Evolutionary conservation across 2,797 vertebrate species (phyloP).

Genomic region (Mus minutoides): DNA sequence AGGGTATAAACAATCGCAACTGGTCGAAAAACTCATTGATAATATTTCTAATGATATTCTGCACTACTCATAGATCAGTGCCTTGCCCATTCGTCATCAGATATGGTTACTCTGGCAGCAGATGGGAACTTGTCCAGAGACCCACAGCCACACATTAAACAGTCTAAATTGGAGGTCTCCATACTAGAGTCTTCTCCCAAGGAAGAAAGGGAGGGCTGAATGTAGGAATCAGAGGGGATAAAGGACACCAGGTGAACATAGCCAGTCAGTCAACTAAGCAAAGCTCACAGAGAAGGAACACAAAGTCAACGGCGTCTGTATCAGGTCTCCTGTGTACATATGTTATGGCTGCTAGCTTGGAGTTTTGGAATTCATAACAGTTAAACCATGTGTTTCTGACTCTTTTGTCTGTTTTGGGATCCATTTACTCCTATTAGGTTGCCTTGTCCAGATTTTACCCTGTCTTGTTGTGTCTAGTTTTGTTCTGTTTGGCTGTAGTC

Average conservation of each 20-base stretch:
- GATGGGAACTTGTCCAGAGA: not conserved
- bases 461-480: not conserved
- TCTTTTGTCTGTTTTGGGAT: not conserved
- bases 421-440: not conserved
- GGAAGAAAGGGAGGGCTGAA: not conserved
- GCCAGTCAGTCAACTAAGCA: not conserved
- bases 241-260: not conserved
- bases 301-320: rapidly evolving
- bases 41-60: not conserved
- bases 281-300: not conserved
- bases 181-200: not conserved
- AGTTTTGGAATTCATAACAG: not conserved
- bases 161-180: not conserved
- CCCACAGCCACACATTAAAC: not conserved
- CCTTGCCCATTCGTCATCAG: not conserved
- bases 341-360: not conserved
- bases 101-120: not conserved
- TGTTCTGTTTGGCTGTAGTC: not conserved
- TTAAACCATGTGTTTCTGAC: not conserved
- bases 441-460: not conserved
- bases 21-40: not conserved
- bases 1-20: not conserved
- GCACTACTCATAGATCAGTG: not conserved
- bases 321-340: not conserved
- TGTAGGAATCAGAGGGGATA: not conserved